phyloP scores from a whole-genome alignment of 2,888 invertebrate genomes.

The Cyrtodaria siliqua region DNA sequence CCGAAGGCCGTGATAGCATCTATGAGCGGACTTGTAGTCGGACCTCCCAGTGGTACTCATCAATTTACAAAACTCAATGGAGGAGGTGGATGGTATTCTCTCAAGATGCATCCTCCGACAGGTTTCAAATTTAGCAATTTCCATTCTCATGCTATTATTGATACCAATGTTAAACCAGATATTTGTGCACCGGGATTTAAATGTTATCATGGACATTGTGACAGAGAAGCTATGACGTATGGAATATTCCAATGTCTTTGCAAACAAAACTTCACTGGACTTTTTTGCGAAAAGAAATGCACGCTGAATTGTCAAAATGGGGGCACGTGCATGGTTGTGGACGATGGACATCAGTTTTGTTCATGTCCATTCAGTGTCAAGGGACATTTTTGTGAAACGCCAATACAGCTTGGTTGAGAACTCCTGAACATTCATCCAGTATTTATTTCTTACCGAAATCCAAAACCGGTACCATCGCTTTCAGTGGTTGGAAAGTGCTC shows the following conservation, averaged over 20 bases:
- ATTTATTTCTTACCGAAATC: slow-evolving; percentile 10
- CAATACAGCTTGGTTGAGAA: not conserved
- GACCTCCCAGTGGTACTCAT: not conserved
- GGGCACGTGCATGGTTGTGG: slow-evolving; percentile 46
- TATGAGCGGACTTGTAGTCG: not conserved
- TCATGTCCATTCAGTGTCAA: slow-evolving; percentile 50
- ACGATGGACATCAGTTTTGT: slow-evolving; percentile 59
- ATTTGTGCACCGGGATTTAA: slow-evolving; percentile 60
- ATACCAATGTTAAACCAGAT: slow-evolving; percentile 55
- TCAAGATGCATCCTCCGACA: slow-evolving; percentile 25
- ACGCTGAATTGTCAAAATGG: slow-evolving; percentile 56
- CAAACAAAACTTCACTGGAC: slow-evolving; percentile 52
- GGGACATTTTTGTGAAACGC: slow-evolving; percentile 52
- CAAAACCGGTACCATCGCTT: not conserved
- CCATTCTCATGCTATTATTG: slow-evolving; percentile 58
- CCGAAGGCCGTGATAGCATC: not conserved
- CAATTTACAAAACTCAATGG: not conserved
- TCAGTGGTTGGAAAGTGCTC: no score
- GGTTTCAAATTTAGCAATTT: slow-evolving; percentile 48
- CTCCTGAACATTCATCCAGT: not conserved
- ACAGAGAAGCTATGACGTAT: slow-evolving; percentile 40
- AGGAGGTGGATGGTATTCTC: slow-evolving; percentile 31
- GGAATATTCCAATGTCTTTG: slow-evolving; percentile 50
- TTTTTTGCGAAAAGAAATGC: slow-evolving; percentile 61
- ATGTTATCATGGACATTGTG: slow-evolving; percentile 61